Evolutionary conservation across 2,797 vertebrate species (phyloP), one percentile per base, ranked within the genome.

Genomic region (Sciaenops ocellatus): DNA sequence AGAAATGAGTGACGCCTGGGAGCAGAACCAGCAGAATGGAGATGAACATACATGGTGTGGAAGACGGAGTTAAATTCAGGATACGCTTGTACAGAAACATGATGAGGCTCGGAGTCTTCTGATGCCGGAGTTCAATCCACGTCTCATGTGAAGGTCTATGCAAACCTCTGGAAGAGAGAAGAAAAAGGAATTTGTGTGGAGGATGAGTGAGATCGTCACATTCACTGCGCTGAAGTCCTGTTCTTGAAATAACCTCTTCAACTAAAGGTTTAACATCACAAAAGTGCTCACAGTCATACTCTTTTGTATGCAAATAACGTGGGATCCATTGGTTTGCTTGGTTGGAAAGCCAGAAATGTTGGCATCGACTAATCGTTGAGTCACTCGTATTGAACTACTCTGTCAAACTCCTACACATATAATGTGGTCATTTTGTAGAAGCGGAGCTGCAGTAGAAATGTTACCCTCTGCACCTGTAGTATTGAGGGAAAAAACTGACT

Each of bases 11-110:
- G 65, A 94, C 84, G 48, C 92, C 94, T 3, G 94, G 92, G 57
- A 95, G 90, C 48, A 95, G 82, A 60, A 95, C 64, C 87, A 95
- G 79, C 59, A 95, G 77, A 76, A 94, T 28, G 38, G 92, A 80
- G 79, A 92, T 73, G 63, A 90, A 87, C 65, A 91, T 72, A 68
- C 78, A 89, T 2, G 89, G 83, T 50, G 78, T 80, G 70, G 80
- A 60, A 51, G 87, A 76, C 9, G 85, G 85, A 57, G 76, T 51
- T 57, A 78, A 87, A 69, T 59, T 90, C 64, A 87, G 76, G 72
- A 87, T 73, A 41, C 11, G 68, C 71, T 83, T 89, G 79, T 76
- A 82, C 30, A 84, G 80, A 34, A 63, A 77, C 95, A 95, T 95
- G 65, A 47, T 41, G 81, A 73, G 34, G 52, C 63, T 78, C 22